These are phyloP conservation scores for Lophius americanus DNA, from an alignment of 2,797 vertebrate genomes.

Conservation along the genomic window DNA sequence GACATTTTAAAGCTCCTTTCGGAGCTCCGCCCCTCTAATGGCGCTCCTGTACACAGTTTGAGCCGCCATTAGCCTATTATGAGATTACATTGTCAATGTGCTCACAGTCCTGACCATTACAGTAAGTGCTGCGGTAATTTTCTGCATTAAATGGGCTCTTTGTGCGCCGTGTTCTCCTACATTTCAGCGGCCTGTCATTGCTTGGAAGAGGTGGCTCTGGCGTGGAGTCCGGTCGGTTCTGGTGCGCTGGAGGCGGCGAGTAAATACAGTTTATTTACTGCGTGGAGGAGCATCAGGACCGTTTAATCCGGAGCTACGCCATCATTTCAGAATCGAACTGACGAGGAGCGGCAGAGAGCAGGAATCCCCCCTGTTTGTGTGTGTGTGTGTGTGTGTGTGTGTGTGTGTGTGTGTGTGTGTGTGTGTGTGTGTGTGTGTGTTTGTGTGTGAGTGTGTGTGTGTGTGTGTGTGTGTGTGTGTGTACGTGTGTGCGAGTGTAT, in stretches of 20 bases:
- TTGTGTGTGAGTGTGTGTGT: slow-evolving; percentile 7
- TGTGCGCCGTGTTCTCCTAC: slow-evolving; percentile 55
- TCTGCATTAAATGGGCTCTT: slow-evolving; percentile 70
- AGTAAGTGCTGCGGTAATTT: slow-evolving; percentile 77
- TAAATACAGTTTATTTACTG: slow-evolving; percentile 14
- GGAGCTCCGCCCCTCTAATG: slow-evolving; percentile 70
- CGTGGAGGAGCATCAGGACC: not conserved
- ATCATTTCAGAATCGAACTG: slow-evolving; percentile 28
- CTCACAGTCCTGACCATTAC: slow-evolving; percentile 78
- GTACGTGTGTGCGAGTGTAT: slow-evolving; percentile 19
- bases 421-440: slow-evolving; percentile 22
- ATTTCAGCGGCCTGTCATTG: slow-evolving; percentile 54
- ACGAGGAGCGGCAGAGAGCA: slow-evolving; percentile 25
- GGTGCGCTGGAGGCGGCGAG: slow-evolving; percentile 20
- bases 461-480: slow-evolving; percentile 12
- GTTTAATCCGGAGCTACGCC: slow-evolving; percentile 1
- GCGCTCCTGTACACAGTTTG: slow-evolving; percentile 73
- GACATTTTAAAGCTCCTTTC: slow-evolving; percentile 64
- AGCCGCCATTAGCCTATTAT: slow-evolving; percentile 78
- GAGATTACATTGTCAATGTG: slow-evolving; percentile 79
- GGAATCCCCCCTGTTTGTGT: slow-evolving; percentile 28
- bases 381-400: slow-evolving; percentile 1
- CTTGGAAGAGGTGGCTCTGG: slow-evolving; percentile 39
- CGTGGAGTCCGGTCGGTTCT: slow-evolving; percentile 25
- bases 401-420: slow-evolving; percentile 13